A percentile compares a stretch with the other conserved stretches of the same genome.
Conservation (phyloP, 2,888 invertebrate genomes). For the Hirtodrosophila cameraria region DNA sequence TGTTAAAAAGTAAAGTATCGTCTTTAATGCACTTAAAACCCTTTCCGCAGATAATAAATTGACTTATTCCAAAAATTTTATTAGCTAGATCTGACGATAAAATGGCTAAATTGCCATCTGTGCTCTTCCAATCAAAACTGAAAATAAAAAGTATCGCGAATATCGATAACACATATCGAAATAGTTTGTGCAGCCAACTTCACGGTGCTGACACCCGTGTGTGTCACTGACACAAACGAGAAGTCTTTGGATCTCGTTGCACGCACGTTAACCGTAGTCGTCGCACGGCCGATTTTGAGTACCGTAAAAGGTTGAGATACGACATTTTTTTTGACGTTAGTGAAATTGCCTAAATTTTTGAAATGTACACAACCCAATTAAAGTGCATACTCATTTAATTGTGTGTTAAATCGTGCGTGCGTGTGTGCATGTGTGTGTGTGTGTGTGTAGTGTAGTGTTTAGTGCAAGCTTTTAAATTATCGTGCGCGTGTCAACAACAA, state of each 20-base stretch:
- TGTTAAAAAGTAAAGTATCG: too few species aligned
- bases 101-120: too few species aligned
- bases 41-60: too few species aligned
- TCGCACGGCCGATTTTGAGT: slow-evolving; percentile 27
- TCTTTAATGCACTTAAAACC: too few species aligned
- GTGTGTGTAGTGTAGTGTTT: not conserved
- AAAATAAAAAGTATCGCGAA: slow-evolving; percentile 6
- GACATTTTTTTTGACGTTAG: slow-evolving; percentile 39
- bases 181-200: slow-evolving; percentile 21
- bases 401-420: slow-evolving; percentile 2
- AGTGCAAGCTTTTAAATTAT: slow-evolving; percentile 26
- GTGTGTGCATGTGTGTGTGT: too few species aligned
- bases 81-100: too few species aligned
- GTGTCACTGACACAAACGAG: slow-evolving; percentile 49
- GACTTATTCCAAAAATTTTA: too few species aligned
- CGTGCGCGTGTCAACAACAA: slow-evolving; percentile 28
- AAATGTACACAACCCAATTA: slow-evolving; percentile 30
- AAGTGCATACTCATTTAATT: slow-evolving; percentile 32
- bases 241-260: slow-evolving; percentile 36
- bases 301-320: slow-evolving; percentile 37
- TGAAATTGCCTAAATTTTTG: slow-evolving; percentile 58
- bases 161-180: slow-evolving; percentile 29
- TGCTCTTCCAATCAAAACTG: too few species aligned
- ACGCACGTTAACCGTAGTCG: slow-evolving; percentile 30
- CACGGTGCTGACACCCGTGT: slow-evolving; percentile 20